These are phyloP conservation scores for Heterodera filipjevi DNA, from an alignment of 2,888 invertebrate species.

Conservation along the genomic window DNA sequence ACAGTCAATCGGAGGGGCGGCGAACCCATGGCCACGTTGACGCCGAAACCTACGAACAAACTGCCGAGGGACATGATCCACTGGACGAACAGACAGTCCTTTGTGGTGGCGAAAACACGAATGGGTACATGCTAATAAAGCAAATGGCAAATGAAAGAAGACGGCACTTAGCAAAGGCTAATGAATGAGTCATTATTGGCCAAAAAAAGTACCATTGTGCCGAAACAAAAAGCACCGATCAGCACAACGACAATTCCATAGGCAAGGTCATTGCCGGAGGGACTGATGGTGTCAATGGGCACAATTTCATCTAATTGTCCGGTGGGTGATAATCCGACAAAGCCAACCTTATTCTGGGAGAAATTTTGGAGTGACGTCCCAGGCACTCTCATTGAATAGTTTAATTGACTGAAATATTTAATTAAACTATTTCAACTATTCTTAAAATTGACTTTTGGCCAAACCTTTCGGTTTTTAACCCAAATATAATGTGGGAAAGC, in stretches of 20 bases:
- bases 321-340: background rate
- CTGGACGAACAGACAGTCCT: constrained; percentile 67
- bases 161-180: background rate
- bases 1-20: constrained; percentile 67
- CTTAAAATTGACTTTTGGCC: background rate
- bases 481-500: background rate
- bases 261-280: background rate
- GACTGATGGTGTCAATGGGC: background rate
- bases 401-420: background rate
- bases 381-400: constrained; percentile 1
- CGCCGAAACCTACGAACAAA: constrained; percentile 65
- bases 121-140: constrained; percentile 38
- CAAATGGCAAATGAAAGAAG: background rate
- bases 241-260: constrained; percentile 28
- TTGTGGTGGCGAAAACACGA: constrained; percentile 28
- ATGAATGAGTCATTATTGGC: background rate
- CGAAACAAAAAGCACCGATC: constrained; percentile 30
- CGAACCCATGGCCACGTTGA: constrained; percentile 64
- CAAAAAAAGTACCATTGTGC: constrained; percentile 23
- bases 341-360: background rate
- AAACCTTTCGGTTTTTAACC: background rate
- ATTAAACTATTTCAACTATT: background rate
- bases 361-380: background rate
- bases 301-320: background rate
- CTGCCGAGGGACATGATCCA: constrained; percentile 67